Percentiles rank a stretch among this genome's conserved stretches.
These are phyloP conservation scores for Cryptops parisi DNA, from an alignment of 2,888 invertebrate species.

Conservation along the genomic window DNA sequence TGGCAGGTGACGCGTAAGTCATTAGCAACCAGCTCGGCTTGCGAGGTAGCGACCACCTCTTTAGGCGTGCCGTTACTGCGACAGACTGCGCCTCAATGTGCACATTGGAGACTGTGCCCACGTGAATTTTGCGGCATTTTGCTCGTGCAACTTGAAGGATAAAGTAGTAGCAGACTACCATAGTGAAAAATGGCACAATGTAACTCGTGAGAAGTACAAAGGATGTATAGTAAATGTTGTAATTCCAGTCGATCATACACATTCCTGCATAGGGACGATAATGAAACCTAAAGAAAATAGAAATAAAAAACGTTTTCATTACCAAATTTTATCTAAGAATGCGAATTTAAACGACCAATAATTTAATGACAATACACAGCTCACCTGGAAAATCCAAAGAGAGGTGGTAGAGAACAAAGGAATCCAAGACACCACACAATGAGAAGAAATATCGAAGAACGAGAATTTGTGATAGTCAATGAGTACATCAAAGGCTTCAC, in stretches of 20 bases:
- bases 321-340: no score
- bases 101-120: constrained; percentile 19
- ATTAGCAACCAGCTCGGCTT: constrained; percentile 7
- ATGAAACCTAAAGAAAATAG: constrained; percentile 5
- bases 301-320: no score
- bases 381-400: constrained; percentile 17
- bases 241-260: constrained; percentile 13
- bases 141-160: constrained; percentile 22
- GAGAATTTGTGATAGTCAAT: constrained; percentile 11
- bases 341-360: no score
- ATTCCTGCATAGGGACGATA: constrained; percentile 5
- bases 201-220: constrained; percentile 8
- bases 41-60: constrained; percentile 2
- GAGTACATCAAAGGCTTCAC: constrained; percentile 16
- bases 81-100: background rate
- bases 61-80: background rate
- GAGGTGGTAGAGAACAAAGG: constrained; percentile 12
- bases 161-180: constrained; percentile 18
- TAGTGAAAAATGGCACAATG: constrained; percentile 9
- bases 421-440: constrained; percentile 13
- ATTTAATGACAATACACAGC: background rate
- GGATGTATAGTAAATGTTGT: constrained; percentile 9
- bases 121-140: constrained; percentile 22
- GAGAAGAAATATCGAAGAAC: constrained; percentile 9
- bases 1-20: constrained; percentile 12